Conservation (phyloP, 2,888 invertebrate species). For the Dioctria linearis region DNA sequence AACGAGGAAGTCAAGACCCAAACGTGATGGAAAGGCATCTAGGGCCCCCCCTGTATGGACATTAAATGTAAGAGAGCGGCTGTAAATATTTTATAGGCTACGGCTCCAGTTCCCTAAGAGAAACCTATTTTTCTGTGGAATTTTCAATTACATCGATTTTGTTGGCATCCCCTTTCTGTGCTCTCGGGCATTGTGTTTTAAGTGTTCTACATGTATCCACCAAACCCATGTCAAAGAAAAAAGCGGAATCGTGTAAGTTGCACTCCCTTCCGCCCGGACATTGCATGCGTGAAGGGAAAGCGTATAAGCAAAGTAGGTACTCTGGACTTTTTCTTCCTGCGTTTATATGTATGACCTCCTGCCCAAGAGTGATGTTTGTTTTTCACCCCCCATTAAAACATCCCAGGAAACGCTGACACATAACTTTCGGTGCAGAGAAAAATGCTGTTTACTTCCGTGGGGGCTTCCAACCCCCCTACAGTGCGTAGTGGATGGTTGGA, state of each 20-base stretch:
- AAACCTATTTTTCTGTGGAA: slow-evolving; percentile 41
- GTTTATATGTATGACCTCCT: slow-evolving; percentile 28
- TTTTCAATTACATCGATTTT: slow-evolving; percentile 51
- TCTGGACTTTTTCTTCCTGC: slow-evolving; percentile 32
- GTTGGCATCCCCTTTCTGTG: slow-evolving; percentile 28
- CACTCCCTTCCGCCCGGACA: background rate
- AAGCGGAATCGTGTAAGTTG: slow-evolving; percentile 24
- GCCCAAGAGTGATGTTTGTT: slow-evolving; percentile 27
- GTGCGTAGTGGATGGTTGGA: slow-evolving; percentile 5
- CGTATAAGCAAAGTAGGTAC: slow-evolving; percentile 16
- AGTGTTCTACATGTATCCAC: background rate
- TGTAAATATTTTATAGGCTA: slow-evolving; percentile 49
- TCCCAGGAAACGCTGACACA: slow-evolving; percentile 48
- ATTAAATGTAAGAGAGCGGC: slow-evolving; percentile 15
- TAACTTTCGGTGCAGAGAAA: slow-evolving; percentile 46
- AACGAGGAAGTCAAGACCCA: slow-evolving; percentile 2
- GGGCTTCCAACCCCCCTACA: background rate
- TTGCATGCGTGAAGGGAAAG: background rate
- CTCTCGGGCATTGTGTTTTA: background rate
- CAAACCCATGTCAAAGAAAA: background rate
- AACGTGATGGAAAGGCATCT: slow-evolving; percentile 28
- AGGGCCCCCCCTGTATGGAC: background rate
- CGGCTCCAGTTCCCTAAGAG: slow-evolving; percentile 15
- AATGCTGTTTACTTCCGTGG: slow-evolving; percentile 23
- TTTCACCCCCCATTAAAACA: slow-evolving; percentile 15